Evolutionary conservation across 2,113 vertebrate genomes (phyloP).

Genomic region (Hassar affinis): DNA sequence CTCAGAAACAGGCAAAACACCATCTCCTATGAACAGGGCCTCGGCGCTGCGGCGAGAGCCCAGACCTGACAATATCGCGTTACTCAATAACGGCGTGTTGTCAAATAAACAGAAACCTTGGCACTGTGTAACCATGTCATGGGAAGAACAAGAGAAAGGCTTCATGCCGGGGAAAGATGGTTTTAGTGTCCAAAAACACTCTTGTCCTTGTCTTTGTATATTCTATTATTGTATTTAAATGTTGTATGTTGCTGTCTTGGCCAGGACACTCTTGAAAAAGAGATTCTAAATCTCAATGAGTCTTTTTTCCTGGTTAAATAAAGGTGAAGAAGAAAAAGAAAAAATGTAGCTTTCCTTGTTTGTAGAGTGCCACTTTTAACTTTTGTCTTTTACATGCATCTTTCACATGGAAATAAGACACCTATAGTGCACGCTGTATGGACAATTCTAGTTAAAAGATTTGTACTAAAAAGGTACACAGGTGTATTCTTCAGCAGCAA

Average conservation of each 20-base stretch:
- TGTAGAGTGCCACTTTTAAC: not conserved
- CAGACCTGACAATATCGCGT: conserved; percentile 29
- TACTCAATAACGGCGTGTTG: conserved; percentile 44
- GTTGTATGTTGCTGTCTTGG: too few species aligned
- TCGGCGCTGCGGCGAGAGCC: not conserved
- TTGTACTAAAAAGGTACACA: not conserved
- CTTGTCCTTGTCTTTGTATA: too few species aligned
- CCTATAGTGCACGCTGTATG: not conserved
- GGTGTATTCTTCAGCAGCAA: not conserved
- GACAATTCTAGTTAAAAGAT: not conserved
- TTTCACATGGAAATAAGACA: not conserved
- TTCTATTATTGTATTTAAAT: too few species aligned
- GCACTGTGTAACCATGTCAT: not conserved
- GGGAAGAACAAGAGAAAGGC: not conserved
- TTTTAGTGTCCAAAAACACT: not conserved
- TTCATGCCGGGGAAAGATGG: not conserved
- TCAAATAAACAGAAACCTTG: conserved; percentile 43
- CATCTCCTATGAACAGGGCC: conserved; percentile 26
- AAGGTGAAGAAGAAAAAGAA: too few species aligned
- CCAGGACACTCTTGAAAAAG: too few species aligned
- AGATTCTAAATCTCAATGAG: too few species aligned
- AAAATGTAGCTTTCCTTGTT: not conserved
- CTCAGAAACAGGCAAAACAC: conserved; percentile 33
- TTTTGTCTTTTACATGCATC: not conserved
- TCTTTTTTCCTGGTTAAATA: too few species aligned